Evolutionary conservation across 2,888 invertebrate species (phyloP).

Genomic region (Villa cingulata): DNA sequence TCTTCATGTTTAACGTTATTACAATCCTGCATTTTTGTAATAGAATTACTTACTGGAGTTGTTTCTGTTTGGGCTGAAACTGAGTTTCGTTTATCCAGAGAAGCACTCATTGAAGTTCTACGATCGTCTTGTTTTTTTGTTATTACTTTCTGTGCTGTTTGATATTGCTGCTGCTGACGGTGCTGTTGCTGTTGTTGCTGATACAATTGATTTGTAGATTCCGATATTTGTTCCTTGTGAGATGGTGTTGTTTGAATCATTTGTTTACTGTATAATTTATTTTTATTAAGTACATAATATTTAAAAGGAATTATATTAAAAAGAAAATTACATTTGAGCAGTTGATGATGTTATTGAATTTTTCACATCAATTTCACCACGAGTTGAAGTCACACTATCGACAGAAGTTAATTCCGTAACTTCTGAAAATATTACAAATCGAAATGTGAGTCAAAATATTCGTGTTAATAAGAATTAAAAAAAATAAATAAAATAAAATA

Average conservation of each 20-base stretch:
- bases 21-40: constrained; percentile 22
- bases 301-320: background rate
- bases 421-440: constrained; percentile 35
- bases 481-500: background rate
- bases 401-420: constrained; percentile 60
- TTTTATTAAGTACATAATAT: background rate
- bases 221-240: background rate
- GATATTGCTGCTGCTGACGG: constrained; percentile 20
- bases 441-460: too few relatives aligned
- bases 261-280: too few relatives aligned
- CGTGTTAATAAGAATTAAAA: too few relatives aligned
- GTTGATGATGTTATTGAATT: constrained; percentile 25
- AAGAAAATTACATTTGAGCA: constrained; percentile 5
- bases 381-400: constrained; percentile 54
- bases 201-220: constrained; percentile 14
- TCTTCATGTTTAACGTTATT: constrained; percentile 23
- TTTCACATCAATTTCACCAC: constrained; percentile 42
- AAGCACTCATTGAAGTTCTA: constrained; percentile 6
- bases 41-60: constrained; percentile 23
- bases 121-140: background rate
- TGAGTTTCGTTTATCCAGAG: constrained; percentile 29
- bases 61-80: constrained; percentile 34
- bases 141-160: constrained; percentile 20
- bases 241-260: background rate
- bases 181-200: constrained; percentile 18